phyloP scores from a whole-genome alignment of 2,797 vertebrate genomes.

The Halcyon chelicuti region DNA sequence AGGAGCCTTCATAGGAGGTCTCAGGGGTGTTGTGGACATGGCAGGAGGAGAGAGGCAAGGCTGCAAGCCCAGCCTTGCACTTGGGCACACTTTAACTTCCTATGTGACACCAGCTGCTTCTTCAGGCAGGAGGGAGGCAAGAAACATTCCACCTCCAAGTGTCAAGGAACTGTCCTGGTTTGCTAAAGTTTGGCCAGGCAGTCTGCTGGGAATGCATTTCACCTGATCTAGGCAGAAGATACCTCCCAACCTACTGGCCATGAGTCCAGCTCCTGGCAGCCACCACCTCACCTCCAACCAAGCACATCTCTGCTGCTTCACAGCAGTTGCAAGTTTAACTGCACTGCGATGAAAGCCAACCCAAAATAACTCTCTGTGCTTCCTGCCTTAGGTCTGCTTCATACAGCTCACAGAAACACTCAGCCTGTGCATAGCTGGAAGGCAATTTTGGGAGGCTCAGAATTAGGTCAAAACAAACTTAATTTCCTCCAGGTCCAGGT shows the following conservation, averaged over 20 bases:
- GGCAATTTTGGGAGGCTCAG: background rate
- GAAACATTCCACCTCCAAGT: background rate
- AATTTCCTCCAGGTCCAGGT: background rate
- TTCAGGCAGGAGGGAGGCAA: background rate
- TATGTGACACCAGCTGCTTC: background rate
- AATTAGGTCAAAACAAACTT: background rate
- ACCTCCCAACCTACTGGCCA: accelerated
- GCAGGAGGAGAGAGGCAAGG: background rate
- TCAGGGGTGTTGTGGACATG: background rate
- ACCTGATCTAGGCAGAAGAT: background rate
- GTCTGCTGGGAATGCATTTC: background rate
- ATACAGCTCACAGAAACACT: background rate
- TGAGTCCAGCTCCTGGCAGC: background rate
- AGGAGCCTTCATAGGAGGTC: background rate
- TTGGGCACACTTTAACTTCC: background rate
- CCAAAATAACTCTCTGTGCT: background rate
- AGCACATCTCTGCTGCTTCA: background rate
- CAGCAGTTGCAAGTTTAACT: background rate
- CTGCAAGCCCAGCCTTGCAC: background rate
- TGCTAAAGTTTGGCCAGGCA: background rate
- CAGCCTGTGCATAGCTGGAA: background rate
- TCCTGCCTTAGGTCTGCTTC: background rate
- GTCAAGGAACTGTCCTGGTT: background rate
- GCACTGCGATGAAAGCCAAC: background rate
- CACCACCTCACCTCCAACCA: background rate